phyloP scores from a whole-genome alignment of 2,888 invertebrate genomes.

The Cinara cedri region DNA sequence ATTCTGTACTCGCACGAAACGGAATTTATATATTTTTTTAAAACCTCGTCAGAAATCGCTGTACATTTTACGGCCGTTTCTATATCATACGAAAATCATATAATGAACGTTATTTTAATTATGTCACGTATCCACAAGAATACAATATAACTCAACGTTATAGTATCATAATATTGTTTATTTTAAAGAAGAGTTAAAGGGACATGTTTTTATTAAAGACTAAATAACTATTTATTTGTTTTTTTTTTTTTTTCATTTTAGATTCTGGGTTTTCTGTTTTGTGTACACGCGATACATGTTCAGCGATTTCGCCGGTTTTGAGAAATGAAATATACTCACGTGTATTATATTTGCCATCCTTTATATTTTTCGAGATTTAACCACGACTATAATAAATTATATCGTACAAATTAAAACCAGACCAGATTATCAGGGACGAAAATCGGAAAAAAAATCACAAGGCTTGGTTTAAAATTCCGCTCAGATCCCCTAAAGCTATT shows the following conservation, averaged over 20 bases:
- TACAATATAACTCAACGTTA: background rate
- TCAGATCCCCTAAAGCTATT: too few species aligned
- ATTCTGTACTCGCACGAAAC: too few species aligned
- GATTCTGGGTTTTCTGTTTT: slow-evolving; percentile 11
- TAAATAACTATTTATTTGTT: slow-evolving; percentile 36
- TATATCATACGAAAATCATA: slow-evolving; percentile 1
- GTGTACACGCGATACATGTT: slow-evolving; percentile 27
- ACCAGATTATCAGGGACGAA: background rate
- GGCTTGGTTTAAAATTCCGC: background rate
- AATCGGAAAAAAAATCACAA: slow-evolving; percentile 19
- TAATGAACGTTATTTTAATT: slow-evolving; percentile 3
- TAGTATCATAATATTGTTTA: slow-evolving; percentile 2
- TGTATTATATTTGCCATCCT: background rate
- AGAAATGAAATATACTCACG: slow-evolving; percentile 1
- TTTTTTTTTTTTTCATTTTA: slow-evolving; percentile 30
- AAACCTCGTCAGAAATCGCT: too few species aligned
- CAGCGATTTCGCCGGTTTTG: slow-evolving; percentile 12
- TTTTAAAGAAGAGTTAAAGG: background rate
- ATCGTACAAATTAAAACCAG: slow-evolving; percentile 17
- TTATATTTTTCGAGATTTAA: slow-evolving; percentile 30
- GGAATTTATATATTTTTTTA: slow-evolving; percentile 3
- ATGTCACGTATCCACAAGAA: background rate
- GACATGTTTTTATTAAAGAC: background rate
- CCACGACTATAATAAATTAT: slow-evolving; percentile 18
- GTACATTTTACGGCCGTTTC: too few species aligned